phyloP scores from a whole-genome alignment of 2,113 vertebrate genomes.

The Larimichthys crocea region DNA sequence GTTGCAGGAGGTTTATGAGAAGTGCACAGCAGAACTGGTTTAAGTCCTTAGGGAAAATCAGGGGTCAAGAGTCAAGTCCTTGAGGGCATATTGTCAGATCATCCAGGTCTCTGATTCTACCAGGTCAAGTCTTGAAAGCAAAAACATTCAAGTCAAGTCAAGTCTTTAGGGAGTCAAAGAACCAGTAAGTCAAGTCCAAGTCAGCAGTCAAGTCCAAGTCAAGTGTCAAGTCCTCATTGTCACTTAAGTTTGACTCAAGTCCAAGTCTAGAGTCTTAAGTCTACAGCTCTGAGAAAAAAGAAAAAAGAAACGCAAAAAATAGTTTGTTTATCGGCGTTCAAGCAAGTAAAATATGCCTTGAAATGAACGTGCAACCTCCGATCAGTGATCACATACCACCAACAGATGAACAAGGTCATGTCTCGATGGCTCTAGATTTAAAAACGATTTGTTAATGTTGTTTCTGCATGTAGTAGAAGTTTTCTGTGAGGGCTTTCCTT shows the following conservation, averaged over 20 bases:
- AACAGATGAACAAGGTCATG: too few species aligned
- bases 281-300: conserved; percentile 27
- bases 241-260: not conserved
- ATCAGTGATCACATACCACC: not conserved
- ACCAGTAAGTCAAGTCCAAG: conserved; percentile 4
- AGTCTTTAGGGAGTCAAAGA: not conserved
- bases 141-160: conserved; percentile 2
- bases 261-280: conserved; percentile 22
- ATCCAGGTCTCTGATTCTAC: not conserved
- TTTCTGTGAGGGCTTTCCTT: too few species aligned
- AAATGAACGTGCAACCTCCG: not conserved
- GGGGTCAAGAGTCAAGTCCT: not conserved
- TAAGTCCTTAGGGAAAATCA: not conserved
- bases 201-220: conserved; percentile 12
- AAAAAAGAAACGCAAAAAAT: not conserved
- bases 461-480: too few species aligned
- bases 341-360: not conserved
- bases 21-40: conserved; percentile 28
- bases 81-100: not conserved
- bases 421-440: too few species aligned
- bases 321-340: not conserved
- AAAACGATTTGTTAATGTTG: too few species aligned
- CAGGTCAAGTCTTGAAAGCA: not conserved
- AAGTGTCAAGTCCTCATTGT: not conserved
- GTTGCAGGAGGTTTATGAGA: not conserved